Evolutionary conservation across 2,888 invertebrate species (phyloP), one percentile per base, ranked within the genome.

Genomic region (Biston stratarius): DNA sequence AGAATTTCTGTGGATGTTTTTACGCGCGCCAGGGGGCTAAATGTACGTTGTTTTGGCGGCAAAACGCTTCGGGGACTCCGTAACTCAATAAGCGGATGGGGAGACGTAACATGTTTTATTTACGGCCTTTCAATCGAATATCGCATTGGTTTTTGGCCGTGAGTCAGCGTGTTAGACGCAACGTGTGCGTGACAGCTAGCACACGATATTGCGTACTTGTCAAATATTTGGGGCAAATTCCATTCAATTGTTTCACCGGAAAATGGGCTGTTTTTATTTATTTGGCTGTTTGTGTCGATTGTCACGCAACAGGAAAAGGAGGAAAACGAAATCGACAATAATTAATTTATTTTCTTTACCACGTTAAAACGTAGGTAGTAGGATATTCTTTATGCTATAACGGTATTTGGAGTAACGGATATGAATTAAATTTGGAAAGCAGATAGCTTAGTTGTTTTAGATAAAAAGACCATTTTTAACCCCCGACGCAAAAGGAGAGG

Each of bases 11-110:
- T 87, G 83, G 87, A 91, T 90, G 94, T 92, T 92, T 93, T 92
- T 92, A 91, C 89, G 85, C 93, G 85, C 94, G 93, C 94, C 92
- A 88, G 93, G 94, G 92, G 93, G 92, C 91, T 90, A 90, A 92
- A 89, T 91, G 92, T 89, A 89, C 89, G 91, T 94, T 94, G 93
- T 92, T 94, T 94, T 93, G 94, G 94, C 93, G 94, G 94, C 93
- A 94, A 94, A 94, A 94, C 88, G 94, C 93, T 92, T 89, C 88
- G 85, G 92, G 92, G 91, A 87, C 85, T 86, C 85, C 88, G 91
- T 92, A 93, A 94, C 92, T 93, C 89, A 93, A 94, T 94, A 94
- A 82, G 90, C 88, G 85, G 91, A 89, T 85, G 87, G 74, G 81
- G 85, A 83, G 83, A 83, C 79, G 89, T 88, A 87, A 84, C 93